Conservation (phyloP, 1,140 invertebrate species). For the Drosophila miranda region DNA sequence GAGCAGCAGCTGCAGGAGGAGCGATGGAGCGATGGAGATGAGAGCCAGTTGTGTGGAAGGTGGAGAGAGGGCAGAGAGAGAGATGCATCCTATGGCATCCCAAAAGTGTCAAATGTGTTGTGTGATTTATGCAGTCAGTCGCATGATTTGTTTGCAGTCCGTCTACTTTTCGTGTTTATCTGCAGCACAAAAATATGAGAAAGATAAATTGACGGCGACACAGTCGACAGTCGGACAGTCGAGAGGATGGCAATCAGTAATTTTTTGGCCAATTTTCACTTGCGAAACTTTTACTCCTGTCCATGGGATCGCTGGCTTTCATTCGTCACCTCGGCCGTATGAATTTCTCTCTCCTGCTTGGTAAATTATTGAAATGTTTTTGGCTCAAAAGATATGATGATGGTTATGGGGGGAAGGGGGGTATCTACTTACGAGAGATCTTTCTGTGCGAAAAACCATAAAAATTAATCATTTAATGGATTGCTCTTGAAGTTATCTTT, state of each 20-base stretch:
- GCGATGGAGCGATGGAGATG: background rate
- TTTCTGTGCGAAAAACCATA: background rate
- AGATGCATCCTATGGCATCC: slow-evolving; percentile 56
- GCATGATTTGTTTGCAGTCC: slow-evolving; percentile 81
- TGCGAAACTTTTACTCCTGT: slow-evolving; percentile 71
- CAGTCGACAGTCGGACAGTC: background rate
- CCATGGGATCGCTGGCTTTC: slow-evolving; percentile 57
- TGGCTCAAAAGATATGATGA: slow-evolving; percentile 9
- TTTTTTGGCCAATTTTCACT: slow-evolving; percentile 61
- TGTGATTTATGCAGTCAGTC: slow-evolving; percentile 81
- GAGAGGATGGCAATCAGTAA: slow-evolving; percentile 58
- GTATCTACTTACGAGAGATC: slow-evolving; percentile 7
- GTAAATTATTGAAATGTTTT: slow-evolving; percentile 57
- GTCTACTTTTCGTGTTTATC: slow-evolving; percentile 79
- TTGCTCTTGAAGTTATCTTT: background rate
- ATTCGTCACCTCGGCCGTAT: slow-evolving; percentile 64
- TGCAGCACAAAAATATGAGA: slow-evolving; percentile 75
- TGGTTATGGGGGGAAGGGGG: background rate
- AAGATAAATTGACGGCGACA: slow-evolving; percentile 71
- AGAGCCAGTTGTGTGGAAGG: background rate
- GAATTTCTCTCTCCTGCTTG: slow-evolving; percentile 36
- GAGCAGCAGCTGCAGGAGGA: background rate
- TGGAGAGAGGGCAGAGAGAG: background rate
- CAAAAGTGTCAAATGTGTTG: slow-evolving; percentile 80
- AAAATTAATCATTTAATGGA: slow-evolving; percentile 5